Evolutionary conservation across 1,140 invertebrate species (phyloP).

Genomic region (Drosophila nebulosa): DNA sequence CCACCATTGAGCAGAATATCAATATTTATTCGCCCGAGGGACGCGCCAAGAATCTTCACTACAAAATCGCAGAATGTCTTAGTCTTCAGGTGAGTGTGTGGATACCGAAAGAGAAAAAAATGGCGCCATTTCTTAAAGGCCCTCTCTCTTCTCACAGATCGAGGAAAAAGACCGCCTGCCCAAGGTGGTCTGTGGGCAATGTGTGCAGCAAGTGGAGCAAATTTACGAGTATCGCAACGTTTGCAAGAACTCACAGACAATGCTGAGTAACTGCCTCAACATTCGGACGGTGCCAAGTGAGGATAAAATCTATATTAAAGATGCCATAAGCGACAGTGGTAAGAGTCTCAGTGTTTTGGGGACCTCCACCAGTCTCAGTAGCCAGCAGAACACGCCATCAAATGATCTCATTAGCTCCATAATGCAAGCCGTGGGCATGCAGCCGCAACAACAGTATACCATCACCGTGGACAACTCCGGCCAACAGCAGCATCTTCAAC

Average conservation of each 20-base stretch:
- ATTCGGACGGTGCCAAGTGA: slow-evolving; percentile 85
- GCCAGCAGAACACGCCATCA: slow-evolving; percentile 20
- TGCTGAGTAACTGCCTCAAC: slow-evolving; percentile 86
- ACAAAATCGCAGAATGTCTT: slow-evolving; percentile 85
- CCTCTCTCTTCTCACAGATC: slow-evolving; percentile 80
- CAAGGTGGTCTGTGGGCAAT: slow-evolving; percentile 86
- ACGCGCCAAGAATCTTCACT: slow-evolving; percentile 84
- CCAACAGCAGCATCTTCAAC: slow-evolving; percentile 71
- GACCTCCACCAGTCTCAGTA: neutral
- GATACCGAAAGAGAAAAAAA: neutral
- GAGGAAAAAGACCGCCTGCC: slow-evolving; percentile 86
- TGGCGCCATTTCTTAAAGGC: neutral
- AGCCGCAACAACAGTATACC: slow-evolving; percentile 72
- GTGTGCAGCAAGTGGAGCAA: slow-evolving; percentile 84
- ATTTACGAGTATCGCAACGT: slow-evolving; percentile 85
- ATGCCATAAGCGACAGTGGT: slow-evolving; percentile 71
- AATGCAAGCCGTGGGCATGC: slow-evolving; percentile 75
- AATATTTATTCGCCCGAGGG: slow-evolving; percentile 86
- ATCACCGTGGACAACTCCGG: slow-evolving; percentile 82
- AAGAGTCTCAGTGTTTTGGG: slow-evolving; percentile 65
- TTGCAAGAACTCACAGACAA: slow-evolving; percentile 86
- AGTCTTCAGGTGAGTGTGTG: slow-evolving; percentile 83
- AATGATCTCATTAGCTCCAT: slow-evolving; percentile 71
- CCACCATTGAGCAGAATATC: slow-evolving; percentile 85
- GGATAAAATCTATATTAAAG: slow-evolving; percentile 85